Evolutionary conservation across 2,888 invertebrate species (phyloP).

Genomic region (Perizoma affinitatum): DNA sequence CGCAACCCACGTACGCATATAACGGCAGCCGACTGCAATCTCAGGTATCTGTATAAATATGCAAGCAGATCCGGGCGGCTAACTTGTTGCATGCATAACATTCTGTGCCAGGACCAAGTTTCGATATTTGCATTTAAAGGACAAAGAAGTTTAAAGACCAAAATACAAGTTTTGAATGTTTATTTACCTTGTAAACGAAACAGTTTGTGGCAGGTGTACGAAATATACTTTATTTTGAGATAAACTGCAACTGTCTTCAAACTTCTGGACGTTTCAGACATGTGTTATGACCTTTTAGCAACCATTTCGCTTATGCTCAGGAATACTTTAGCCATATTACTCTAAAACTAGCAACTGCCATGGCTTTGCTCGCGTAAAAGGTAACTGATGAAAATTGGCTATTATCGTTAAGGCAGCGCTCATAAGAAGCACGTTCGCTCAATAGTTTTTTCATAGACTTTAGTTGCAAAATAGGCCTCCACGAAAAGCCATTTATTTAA

Average conservation of each 20-base stretch:
- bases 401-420: too few relatives aligned
- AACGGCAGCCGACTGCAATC: conserved; percentile 16
- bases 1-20: conserved; percentile 4
- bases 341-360: too few relatives aligned
- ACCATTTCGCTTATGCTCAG: not conserved
- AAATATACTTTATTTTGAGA: not conserved
- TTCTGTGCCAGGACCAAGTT: conserved; percentile 13
- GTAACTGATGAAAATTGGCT: too few relatives aligned
- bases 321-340: too few relatives aligned
- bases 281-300: not conserved
- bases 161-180: conserved; percentile 17
- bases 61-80: conserved; percentile 22
- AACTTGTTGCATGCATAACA: conserved; percentile 25
- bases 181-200: conserved; percentile 20
- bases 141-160: conserved; percentile 13
- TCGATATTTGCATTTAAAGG: conserved; percentile 28
- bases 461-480: too few relatives aligned
- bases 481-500: too few relatives aligned
- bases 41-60: conserved; percentile 25
- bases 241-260: not conserved
- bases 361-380: too few relatives aligned
- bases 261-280: conserved; percentile 5
- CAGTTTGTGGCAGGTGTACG: conserved; percentile 13
- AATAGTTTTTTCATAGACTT: too few relatives aligned
- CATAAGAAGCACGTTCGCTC: too few relatives aligned